Percentiles rank a stretch among this genome's conserved stretches.
These are phyloP conservation scores for Bos javanicus DNA, from an alignment of 2,113 vertebrate species.

Conservation along the genomic window DNA sequence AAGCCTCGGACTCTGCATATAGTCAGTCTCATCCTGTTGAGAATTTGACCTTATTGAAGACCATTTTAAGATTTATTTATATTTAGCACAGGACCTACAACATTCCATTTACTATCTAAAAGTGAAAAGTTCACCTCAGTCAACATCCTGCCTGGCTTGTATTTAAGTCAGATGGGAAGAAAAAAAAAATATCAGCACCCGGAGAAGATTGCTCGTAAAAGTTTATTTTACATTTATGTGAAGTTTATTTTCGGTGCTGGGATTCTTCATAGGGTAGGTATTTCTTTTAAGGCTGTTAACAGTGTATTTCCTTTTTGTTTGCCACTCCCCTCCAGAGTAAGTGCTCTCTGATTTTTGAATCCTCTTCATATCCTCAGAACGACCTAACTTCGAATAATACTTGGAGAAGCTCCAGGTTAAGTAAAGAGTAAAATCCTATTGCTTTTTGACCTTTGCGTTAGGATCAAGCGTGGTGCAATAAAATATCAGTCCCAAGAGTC, in stretches of 20 bases:
- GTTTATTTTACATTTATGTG: slow-evolving; percentile 28
- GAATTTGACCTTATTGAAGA: background rate
- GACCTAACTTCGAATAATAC: slow-evolving; percentile 42
- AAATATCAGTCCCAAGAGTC: slow-evolving; percentile 51
- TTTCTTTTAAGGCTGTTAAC: slow-evolving; percentile 33
- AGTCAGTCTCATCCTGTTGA: background rate
- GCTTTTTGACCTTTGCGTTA: slow-evolving; percentile 51
- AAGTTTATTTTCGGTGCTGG: slow-evolving; percentile 57
- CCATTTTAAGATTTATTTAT: slow-evolving; percentile 14
- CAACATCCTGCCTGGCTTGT: background rate
- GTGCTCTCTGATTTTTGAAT: slow-evolving; percentile 32
- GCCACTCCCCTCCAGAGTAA: background rate
- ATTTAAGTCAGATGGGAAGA: background rate
- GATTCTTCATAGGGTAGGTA: slow-evolving; percentile 21
- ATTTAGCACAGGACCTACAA: background rate
- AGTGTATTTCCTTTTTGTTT: slow-evolving; percentile 37
- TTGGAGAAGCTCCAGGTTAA: slow-evolving; percentile 50
- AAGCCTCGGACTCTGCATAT: background rate
- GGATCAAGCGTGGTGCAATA: slow-evolving; percentile 44
- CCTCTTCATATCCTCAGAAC: slow-evolving; percentile 19
- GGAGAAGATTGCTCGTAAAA: background rate
- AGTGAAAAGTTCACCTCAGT: slow-evolving; percentile 56
- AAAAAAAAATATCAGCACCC: background rate
- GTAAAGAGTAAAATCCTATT: slow-evolving; percentile 44
- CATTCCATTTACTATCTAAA: background rate